phyloP scores from a whole-genome alignment of 1,140 invertebrate species.

The Macrocentrus cingulum region DNA sequence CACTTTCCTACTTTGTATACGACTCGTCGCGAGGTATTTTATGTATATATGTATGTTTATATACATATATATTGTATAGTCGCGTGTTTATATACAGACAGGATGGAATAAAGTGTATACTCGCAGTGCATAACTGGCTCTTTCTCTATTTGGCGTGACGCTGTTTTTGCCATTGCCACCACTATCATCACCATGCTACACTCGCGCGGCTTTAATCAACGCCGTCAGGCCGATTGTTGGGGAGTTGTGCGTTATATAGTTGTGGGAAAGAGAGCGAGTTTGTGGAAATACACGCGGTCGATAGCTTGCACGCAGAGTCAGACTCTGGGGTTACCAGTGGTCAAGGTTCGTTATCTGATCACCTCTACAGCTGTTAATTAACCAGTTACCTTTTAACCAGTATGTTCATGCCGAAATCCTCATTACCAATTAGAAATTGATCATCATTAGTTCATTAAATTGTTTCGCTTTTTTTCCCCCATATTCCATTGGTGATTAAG shows the following conservation, averaged over 20 bases:
- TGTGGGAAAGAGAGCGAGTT: slow-evolving; percentile 26
- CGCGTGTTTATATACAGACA: neutral
- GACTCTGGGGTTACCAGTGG: neutral
- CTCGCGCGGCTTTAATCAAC: slow-evolving; percentile 24
- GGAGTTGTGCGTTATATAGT: slow-evolving; percentile 2
- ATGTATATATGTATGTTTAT: neutral
- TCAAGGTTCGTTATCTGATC: slow-evolving; percentile 1
- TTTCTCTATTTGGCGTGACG: slow-evolving; percentile 23
- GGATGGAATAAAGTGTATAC: slow-evolving; percentile 4
- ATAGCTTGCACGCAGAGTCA: neutral
- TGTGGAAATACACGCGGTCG: slow-evolving; percentile 5
- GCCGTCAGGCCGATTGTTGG: slow-evolving; percentile 11
- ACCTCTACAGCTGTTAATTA: neutral
- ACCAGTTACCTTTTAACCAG: neutral
- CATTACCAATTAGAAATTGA: too few species aligned
- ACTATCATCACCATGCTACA: neutral
- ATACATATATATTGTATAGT: neutral
- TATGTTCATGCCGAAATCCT: neutral
- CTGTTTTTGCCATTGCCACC: slow-evolving; percentile 15
- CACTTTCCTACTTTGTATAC: neutral
- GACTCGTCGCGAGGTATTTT: slow-evolving; percentile 9
- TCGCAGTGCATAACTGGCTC: slow-evolving; percentile 16
- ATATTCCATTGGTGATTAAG: too few species aligned
- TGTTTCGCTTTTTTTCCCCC: too few species aligned
- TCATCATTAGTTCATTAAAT: too few species aligned